A percentile compares a stretch with the other conserved stretches of the same genome.
Evolutionary conservation across 2,888 invertebrate species (phyloP).

Genomic region (Phoronis australis): DNA sequence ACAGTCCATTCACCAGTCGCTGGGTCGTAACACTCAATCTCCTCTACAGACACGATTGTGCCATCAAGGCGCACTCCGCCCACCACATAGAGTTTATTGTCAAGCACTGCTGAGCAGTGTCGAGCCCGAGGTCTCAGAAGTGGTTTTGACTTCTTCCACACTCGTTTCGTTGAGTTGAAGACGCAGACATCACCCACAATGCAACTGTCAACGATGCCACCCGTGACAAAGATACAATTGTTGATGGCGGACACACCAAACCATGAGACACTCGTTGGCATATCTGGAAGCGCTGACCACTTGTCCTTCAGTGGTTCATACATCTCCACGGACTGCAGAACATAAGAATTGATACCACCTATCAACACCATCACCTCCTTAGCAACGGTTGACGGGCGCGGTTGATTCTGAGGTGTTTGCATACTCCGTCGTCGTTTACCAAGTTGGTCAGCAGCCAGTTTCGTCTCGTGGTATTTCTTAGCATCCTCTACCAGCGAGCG

Average conservation of each 20-base stretch:
- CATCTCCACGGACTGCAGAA: slow-evolving; percentile 42
- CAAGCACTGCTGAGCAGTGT: slow-evolving; percentile 40
- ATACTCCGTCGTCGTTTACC: slow-evolving; percentile 43
- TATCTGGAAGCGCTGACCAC: slow-evolving; percentile 41
- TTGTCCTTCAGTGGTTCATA: slow-evolving; percentile 46
- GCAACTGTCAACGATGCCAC: slow-evolving; percentile 42
- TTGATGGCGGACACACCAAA: slow-evolving; percentile 39
- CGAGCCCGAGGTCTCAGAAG: slow-evolving; percentile 44
- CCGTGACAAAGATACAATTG: slow-evolving; percentile 44
- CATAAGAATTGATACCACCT: slow-evolving; percentile 30
- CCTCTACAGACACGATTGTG: slow-evolving; percentile 35
- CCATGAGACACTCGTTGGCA: slow-evolving; percentile 38
- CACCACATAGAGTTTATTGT: slow-evolving; percentile 40
- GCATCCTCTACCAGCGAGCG: slow-evolving; percentile 35
- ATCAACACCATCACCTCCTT: slow-evolving; percentile 48
- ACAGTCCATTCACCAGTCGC: slow-evolving; percentile 32
- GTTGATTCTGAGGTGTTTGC: slow-evolving; percentile 36
- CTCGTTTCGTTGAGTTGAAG: slow-evolving; percentile 40
- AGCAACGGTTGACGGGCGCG: slow-evolving; percentile 49
- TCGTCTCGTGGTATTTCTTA: slow-evolving; percentile 33
- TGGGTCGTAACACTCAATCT: slow-evolving; percentile 44
- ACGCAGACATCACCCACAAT: slow-evolving; percentile 41
- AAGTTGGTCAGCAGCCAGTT: slow-evolving; percentile 37
- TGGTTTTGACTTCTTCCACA: slow-evolving; percentile 36
- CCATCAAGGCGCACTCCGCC: slow-evolving; percentile 40